Percentiles rank a stretch among this genome's conserved stretches.
phyloP scores from a whole-genome alignment of 2,113 vertebrate species.

The Cyprinodon brontotheroides region DNA sequence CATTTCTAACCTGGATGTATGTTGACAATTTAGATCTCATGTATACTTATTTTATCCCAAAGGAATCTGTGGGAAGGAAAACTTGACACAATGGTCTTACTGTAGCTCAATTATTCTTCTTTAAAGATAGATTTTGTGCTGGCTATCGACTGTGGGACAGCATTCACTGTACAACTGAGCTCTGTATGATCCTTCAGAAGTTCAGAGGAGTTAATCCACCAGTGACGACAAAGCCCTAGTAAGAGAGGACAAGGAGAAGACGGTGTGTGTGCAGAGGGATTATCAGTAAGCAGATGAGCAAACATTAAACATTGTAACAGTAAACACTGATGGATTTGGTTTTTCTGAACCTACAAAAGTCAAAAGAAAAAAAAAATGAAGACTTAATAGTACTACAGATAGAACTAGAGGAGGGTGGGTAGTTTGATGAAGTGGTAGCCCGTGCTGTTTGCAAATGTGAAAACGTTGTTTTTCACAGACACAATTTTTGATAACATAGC shows the following conservation, averaged over 20 bases:
- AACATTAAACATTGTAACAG: slow-evolving; percentile 68
- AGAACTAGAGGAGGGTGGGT: slow-evolving; percentile 1
- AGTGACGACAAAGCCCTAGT: slow-evolving; percentile 56
- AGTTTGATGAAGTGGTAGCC: slow-evolving; percentile 41
- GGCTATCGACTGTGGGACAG: slow-evolving; percentile 35
- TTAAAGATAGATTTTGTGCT: slow-evolving; percentile 10
- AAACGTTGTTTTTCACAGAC: slow-evolving; percentile 38
- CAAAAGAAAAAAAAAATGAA: not conserved
- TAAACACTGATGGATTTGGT: slow-evolving; percentile 58
- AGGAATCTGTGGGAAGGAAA: not conserved
- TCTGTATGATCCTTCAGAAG: slow-evolving; percentile 43
- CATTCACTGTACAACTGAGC: slow-evolving; percentile 47
- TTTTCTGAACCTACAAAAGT: not conserved
- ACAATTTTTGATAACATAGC: slow-evolving; percentile 64
- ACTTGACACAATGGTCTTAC: not conserved
- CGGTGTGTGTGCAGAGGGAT: slow-evolving; percentile 62
- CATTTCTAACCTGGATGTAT: not conserved
- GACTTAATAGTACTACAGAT: slow-evolving; percentile 11
- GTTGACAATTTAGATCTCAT: not conserved
- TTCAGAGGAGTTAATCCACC: slow-evolving; percentile 66
- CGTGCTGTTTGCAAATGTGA: slow-evolving; percentile 59
- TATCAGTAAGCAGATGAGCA: slow-evolving; percentile 69
- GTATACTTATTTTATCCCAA: not conserved
- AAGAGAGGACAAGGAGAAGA: slow-evolving; percentile 53
- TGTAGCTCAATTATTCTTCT: not conserved